Conservation (phyloP, 2,113 vertebrate genomes). For the Eolophus roseicapilla region DNA sequence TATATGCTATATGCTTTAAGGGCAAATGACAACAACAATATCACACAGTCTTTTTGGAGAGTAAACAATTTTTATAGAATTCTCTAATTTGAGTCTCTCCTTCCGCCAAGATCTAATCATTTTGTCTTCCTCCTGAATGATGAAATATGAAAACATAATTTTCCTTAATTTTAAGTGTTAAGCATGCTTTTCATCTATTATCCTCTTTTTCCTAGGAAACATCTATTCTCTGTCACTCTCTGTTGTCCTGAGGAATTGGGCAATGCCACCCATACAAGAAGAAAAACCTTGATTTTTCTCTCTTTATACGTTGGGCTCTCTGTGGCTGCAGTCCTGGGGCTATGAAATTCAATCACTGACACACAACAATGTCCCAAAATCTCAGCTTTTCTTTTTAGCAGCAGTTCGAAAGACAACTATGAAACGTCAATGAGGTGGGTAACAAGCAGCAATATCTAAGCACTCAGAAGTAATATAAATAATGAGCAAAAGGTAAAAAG, state of each 20-base stretch:
- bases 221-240: not conserved
- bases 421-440: not conserved
- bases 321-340: not conserved
- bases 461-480: not conserved
- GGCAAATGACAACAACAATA: not conserved
- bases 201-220: not conserved
- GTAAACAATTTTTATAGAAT: not conserved
- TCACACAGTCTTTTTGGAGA: not conserved
- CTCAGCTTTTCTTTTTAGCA: conserved; percentile 12
- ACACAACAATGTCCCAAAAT: not conserved
- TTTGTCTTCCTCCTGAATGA: not conserved
- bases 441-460: not conserved
- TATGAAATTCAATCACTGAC: conserved; percentile 7
- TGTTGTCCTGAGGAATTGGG: not conserved
- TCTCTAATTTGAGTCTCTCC: not conserved
- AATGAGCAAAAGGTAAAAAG: not conserved
- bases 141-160: not conserved
- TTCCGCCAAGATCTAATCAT: not conserved
- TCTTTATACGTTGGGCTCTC: not conserved
- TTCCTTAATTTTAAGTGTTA: not conserved
- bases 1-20: not conserved
- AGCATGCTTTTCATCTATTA: not conserved
- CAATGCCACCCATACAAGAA: not conserved
- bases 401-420: not conserved
- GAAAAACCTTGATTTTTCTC: not conserved